A percentile compares a stretch with the other conserved stretches of the same genome.
phyloP scores from a whole-genome alignment of 2,113 vertebrate species.

The Lipophrys pholis region DNA sequence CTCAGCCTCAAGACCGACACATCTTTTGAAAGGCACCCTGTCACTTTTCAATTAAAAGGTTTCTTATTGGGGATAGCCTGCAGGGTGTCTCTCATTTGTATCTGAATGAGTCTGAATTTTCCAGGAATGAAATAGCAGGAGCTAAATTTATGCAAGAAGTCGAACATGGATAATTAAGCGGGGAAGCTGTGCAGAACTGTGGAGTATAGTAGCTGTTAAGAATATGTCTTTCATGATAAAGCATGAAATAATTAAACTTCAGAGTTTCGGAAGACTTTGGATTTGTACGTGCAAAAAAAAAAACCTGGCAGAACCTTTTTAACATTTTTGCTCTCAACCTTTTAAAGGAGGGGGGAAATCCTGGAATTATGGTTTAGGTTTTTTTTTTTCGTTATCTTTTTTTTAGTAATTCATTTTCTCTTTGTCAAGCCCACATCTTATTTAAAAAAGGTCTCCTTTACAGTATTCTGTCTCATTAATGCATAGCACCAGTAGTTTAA shows the following conservation, averaged over 20 bases:
- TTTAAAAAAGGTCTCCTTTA: slow-evolving; percentile 9
- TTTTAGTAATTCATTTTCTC: background rate
- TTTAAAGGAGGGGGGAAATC: background rate
- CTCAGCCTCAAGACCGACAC: background rate
- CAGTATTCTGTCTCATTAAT: background rate
- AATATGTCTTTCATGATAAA: slow-evolving; percentile 38
- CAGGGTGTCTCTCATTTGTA: background rate
- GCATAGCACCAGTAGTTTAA: background rate
- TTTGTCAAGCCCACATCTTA: background rate
- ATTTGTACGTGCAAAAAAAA: background rate
- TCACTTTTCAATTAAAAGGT: slow-evolving; percentile 12
- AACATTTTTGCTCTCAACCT: background rate
- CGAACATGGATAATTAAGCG: slow-evolving; percentile 59
- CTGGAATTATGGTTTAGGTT: background rate
- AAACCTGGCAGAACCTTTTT: slow-evolving; percentile 8
- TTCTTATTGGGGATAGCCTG: background rate
- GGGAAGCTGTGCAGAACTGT: slow-evolving; percentile 53
- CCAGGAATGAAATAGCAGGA: slow-evolving; percentile 19
- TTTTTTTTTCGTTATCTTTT: slow-evolving; percentile 3
- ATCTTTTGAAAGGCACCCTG: slow-evolving; percentile 2
- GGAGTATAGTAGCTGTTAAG: slow-evolving; percentile 20
- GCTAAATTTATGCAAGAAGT: slow-evolving; percentile 37
- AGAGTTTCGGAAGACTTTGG: slow-evolving; percentile 10
- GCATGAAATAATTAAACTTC: slow-evolving; percentile 19
- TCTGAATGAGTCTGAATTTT: slow-evolving; percentile 16